Base-by-base conservation (phyloP, 2,797 vertebrate species). In the Gobionotothen gibberifrons region DNA sequence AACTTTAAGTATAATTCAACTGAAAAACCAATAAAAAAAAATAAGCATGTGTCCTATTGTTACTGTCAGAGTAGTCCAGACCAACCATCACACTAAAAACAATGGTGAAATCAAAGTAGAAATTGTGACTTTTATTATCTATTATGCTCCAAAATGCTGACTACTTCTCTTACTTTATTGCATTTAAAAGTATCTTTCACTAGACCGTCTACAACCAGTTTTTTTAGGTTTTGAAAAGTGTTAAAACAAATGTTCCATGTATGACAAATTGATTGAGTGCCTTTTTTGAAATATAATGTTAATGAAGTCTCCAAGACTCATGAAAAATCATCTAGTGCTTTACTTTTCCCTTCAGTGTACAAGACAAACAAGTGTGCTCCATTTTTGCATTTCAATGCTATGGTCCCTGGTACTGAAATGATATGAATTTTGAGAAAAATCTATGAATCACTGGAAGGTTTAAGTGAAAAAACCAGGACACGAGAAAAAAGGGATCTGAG, bases 341-440 rank as follows among this genome's bases (percentile, higher is more conserved):
- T 52, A 36, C 32, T 36, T 36, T 36, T 13, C 19, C 2, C 21
- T 12, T 32, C 5, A 15, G 6, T 5, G 13, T 39, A 42, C 47
- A 39, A n/a, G n/a, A 36, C 39, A n/a, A 39, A 13, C 6, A 21
- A 48, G 55, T 15, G 14, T n/a, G 19, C 15, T 69, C 49, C 21
- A 56, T 43, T 48, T 26, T n/a, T 60, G 51, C n/a, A 46, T 56
- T 58, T 62, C 26, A 52, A 5, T 17, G n/a, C 49, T 21, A 32
- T 69, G 29, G 10, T 21, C 40, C 32, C 19, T 15, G 54, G 43
- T 29, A 61, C 16, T 58, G 29, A 58, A 76, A 60, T 66, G 55
- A 60, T 66, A 58, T 13, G 87, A 83, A 63, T 90, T 85, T 87
- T 84, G 76, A 89, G 78, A 70, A 67, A 77, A 79, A 69, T 72